A percentile compares a stretch with the other conserved stretches of the same genome.
These are phyloP conservation scores for Drosophila paranaensis DNA, from an alignment of 2,888 invertebrate species.

Conservation along the genomic window DNA sequence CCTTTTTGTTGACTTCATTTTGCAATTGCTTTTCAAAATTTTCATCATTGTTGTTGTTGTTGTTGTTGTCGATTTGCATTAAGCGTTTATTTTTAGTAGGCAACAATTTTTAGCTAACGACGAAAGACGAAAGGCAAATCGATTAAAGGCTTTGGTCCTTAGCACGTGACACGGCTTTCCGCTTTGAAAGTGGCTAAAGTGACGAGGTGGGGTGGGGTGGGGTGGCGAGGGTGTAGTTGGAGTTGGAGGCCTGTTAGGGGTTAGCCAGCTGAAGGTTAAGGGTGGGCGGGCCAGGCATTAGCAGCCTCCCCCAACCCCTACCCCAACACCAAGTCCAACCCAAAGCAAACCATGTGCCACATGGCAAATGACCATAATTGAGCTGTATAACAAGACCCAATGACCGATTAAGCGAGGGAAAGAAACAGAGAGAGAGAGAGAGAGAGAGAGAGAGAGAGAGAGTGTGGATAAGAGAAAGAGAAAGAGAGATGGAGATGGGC, in stretches of 20 bases:
- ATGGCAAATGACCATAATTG: constrained; percentile 79
- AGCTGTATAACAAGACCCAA: constrained; percentile 79
- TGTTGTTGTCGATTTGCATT: constrained; percentile 54
- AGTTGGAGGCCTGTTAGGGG: background rate
- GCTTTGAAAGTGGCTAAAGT: background rate
- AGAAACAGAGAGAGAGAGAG: no score
- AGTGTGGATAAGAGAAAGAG: background rate
- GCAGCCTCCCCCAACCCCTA: background rate
- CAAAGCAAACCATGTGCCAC: constrained; percentile 60
- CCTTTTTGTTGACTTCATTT: constrained; percentile 54
- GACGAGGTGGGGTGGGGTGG: no score
- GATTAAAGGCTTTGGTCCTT: constrained; percentile 66
- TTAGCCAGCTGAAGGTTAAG: constrained; percentile 29
- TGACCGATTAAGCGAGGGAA: constrained; percentile 71
- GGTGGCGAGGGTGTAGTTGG: background rate
- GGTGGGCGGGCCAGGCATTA: constrained; percentile 25
- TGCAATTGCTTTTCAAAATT: constrained; percentile 37
- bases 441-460: background rate
- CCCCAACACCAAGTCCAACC: no score
- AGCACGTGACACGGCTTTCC: constrained; percentile 59
- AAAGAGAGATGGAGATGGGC: background rate
- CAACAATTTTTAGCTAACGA: constrained; percentile 56
- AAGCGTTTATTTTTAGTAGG: constrained; percentile 73
- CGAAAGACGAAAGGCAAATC: constrained; percentile 60
- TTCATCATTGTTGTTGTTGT: constrained; percentile 15